Conservation (phyloP, 2,888 invertebrate genomes). For the Drosophila picticornis region DNA sequence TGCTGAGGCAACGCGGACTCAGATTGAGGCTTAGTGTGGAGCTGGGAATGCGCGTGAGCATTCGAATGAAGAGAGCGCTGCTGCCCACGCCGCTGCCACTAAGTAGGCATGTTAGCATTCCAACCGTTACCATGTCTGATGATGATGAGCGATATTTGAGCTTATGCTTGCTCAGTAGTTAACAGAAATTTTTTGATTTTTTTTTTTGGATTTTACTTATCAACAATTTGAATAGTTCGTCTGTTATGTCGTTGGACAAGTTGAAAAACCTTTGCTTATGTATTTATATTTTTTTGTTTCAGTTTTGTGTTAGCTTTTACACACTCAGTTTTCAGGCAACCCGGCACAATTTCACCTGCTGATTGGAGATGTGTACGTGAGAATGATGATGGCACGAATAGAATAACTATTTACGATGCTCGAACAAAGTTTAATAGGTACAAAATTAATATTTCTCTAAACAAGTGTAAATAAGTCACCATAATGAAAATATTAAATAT, state of each 20-base stretch:
- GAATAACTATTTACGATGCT: background rate
- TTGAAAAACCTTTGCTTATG: constrained; percentile 15
- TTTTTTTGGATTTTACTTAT: constrained; percentile 20
- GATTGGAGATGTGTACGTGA: constrained; percentile 48
- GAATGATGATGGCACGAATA: background rate
- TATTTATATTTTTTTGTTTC: constrained; percentile 14
- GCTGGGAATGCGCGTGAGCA: constrained; percentile 23
- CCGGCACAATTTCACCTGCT: constrained; percentile 61
- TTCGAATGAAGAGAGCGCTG: constrained; percentile 26
- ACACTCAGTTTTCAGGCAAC: constrained; percentile 44
- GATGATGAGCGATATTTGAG: background rate
- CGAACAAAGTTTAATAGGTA: background rate
- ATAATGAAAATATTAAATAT: background rate
- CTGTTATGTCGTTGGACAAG: constrained; percentile 17
- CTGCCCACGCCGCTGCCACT: constrained; percentile 10
- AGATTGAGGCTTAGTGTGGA: constrained; percentile 14
- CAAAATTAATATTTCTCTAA: background rate
- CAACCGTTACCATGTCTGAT: constrained; percentile 50
- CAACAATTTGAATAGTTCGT: constrained; percentile 32
- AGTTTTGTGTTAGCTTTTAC: constrained; percentile 28
- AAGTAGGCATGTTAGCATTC: constrained; percentile 43
- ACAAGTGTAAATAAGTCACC: background rate
- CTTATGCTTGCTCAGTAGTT: constrained; percentile 13
- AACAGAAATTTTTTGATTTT: constrained; percentile 22
- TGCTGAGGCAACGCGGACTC: constrained; percentile 46